These are phyloP conservation scores for Pangasius djambal DNA, from an alignment of 2,797 vertebrate genomes.

Conservation along the genomic window DNA sequence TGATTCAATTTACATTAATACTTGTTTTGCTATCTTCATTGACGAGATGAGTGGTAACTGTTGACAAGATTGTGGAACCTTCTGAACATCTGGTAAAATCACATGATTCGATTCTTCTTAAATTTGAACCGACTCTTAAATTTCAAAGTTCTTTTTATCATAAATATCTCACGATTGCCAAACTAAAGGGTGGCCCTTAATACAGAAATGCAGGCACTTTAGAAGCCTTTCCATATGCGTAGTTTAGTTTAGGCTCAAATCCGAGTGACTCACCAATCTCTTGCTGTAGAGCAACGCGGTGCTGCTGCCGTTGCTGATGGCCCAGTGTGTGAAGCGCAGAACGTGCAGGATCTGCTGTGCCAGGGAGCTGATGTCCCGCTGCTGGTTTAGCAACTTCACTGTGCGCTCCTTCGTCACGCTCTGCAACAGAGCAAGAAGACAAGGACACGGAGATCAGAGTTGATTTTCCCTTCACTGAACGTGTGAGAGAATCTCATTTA, in stretches of 20 bases:
- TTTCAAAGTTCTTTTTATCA: no score
- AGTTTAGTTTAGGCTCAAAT: background rate
- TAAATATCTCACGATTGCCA: background rate
- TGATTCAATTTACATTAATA: no score
- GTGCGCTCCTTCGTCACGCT: conserved; percentile 94
- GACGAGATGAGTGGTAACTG: background rate
- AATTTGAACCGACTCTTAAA: background rate
- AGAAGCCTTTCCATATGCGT: background rate
- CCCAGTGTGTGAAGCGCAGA: conserved; percentile 96
- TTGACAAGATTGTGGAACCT: background rate
- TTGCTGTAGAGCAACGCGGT: conserved; percentile 97
- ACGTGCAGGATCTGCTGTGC: conserved; percentile 96
- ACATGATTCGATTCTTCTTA: background rate
- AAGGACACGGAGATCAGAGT: background rate
- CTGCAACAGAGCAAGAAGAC: conserved; percentile 65
- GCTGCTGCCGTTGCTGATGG: conserved; percentile 93
- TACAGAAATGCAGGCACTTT: background rate
- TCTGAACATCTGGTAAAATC: background rate
- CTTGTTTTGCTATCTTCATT: background rate
- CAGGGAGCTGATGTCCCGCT: conserved; percentile 89
- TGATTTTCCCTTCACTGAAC: background rate
- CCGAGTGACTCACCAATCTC: conserved; percentile 84
- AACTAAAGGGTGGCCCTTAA: background rate
- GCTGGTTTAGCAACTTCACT: conserved; percentile 88
- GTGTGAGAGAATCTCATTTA: background rate